These are phyloP conservation scores for Masticophis lateralis DNA, from an alignment of 2,797 vertebrate species.

Conservation along the genomic window DNA sequence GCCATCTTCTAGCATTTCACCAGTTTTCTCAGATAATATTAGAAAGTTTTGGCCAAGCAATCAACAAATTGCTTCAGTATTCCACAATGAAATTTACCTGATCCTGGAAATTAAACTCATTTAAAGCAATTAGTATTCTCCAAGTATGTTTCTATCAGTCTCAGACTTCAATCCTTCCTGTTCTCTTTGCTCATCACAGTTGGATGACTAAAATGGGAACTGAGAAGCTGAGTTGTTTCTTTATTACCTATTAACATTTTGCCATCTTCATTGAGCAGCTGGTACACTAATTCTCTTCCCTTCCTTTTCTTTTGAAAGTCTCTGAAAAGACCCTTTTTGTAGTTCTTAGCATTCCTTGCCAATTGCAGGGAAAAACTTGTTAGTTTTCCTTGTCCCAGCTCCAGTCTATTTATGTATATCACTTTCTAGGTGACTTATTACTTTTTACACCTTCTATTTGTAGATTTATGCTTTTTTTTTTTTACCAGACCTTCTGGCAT, in stretches of 20 bases:
- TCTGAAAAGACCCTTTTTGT: background rate
- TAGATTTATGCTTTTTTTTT: background rate
- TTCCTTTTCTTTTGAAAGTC: background rate
- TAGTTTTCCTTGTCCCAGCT: background rate
- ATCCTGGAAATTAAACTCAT: background rate
- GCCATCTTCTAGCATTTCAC: background rate
- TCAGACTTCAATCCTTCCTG: background rate
- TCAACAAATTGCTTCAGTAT: background rate
- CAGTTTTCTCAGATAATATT: background rate
- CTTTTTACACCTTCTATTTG: background rate
- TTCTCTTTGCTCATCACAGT: background rate
- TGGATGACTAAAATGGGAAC: background rate
- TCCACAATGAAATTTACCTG: background rate
- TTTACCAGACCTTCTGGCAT: background rate
- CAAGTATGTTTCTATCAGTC: background rate
- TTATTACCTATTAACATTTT: background rate
- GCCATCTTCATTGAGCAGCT: background rate
- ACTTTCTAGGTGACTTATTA: background rate
- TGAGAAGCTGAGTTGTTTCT: background rate
- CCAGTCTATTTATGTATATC: background rate
- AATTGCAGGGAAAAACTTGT: background rate
- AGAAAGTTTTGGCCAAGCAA: background rate
- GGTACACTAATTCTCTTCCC: background rate
- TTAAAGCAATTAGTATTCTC: background rate
- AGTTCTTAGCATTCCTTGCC: background rate